phyloP scores from a whole-genome alignment of 2,888 invertebrate genomes.

The Drosophila gaucha region DNA sequence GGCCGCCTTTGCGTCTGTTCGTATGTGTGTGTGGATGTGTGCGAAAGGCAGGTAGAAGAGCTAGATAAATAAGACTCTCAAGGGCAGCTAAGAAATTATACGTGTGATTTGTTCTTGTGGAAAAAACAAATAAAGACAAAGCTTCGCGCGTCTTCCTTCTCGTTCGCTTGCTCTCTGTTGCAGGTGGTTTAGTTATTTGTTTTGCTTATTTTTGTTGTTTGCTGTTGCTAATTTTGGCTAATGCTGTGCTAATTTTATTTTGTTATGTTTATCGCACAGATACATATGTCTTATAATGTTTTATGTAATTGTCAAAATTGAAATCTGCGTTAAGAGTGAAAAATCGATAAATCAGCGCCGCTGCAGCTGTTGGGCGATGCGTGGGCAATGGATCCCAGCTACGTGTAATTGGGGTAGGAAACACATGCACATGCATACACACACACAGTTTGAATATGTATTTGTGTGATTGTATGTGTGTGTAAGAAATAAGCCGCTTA shows the following conservation, averaged over 20 bases:
- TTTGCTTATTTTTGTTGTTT: slow-evolving; percentile 20
- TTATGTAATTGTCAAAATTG: slow-evolving; percentile 63
- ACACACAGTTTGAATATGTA: slow-evolving; percentile 1
- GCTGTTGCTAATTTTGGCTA: slow-evolving; percentile 46
- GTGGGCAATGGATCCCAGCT: slow-evolving; percentile 59
- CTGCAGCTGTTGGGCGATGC: slow-evolving; percentile 68
- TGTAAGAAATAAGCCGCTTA: slow-evolving; percentile 69
- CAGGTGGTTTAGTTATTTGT: slow-evolving; percentile 49
- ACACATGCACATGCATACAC: slow-evolving; percentile 8
- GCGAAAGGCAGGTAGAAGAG: slow-evolving; percentile 65
- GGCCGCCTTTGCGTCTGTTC: slow-evolving; percentile 29
- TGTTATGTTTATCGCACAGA: neutral
- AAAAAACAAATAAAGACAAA: slow-evolving; percentile 29
- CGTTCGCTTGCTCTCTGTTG: slow-evolving; percentile 3
- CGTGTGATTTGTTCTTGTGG: slow-evolving; percentile 56
- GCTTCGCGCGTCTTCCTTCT: neutral
- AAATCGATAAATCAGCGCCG: slow-evolving; percentile 77
- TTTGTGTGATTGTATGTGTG: slow-evolving; percentile 15
- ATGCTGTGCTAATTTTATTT: slow-evolving; percentile 44
- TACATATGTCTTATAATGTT: slow-evolving; percentile 7
- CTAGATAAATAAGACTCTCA: slow-evolving; percentile 63
- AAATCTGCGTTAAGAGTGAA: slow-evolving; percentile 48
- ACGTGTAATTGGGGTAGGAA: slow-evolving; percentile 74
- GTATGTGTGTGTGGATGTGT: slow-evolving; percentile 29
- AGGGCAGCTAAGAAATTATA: slow-evolving; percentile 71